Conservation (phyloP, 1,140 invertebrate genomes). For the Drosophila sechellia region DNA sequence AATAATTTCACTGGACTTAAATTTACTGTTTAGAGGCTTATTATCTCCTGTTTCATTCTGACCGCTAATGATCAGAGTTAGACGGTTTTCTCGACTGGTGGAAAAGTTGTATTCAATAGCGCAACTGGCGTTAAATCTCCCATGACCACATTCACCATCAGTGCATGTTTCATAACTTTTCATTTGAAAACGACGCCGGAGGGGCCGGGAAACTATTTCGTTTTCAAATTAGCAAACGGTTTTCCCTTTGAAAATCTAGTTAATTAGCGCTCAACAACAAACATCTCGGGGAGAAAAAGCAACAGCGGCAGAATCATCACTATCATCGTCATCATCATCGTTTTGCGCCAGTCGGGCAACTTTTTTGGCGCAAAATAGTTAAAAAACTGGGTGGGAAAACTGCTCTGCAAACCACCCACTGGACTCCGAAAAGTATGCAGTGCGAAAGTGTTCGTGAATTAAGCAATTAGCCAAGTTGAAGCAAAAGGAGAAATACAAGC, state of each 20-base stretch:
- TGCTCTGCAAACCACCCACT: background rate
- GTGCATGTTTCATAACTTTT: constrained; percentile 58
- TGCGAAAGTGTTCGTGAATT: constrained; percentile 59
- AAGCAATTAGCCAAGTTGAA: constrained; percentile 57
- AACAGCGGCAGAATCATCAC: constrained; percentile 15
- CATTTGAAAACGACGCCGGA: constrained; percentile 28
- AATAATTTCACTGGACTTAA: too few species aligned
- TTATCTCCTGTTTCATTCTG: background rate
- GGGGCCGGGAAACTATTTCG: constrained; percentile 49
- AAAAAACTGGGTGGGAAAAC: constrained; percentile 18
- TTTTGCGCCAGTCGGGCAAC: constrained; percentile 23
- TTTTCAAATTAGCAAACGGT: constrained; percentile 67
- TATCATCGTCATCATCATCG: constrained; percentile 20
- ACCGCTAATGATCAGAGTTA: constrained; percentile 8
- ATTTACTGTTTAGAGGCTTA: background rate
- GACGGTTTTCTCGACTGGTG: constrained; percentile 1
- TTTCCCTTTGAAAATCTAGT: constrained; percentile 62
- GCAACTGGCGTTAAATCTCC: constrained; percentile 35
- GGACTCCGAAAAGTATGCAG: constrained; percentile 28
- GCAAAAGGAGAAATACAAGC: constrained; percentile 17
- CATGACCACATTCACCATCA: constrained; percentile 13
- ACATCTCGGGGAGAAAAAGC: constrained; percentile 43
- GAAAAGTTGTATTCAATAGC: constrained; percentile 6
- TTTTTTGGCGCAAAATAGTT: constrained; percentile 54
- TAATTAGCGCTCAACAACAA: constrained; percentile 61